These are phyloP conservation scores for Hypomecis punctinalis DNA, from an alignment of 2,888 invertebrate species.

Conservation along the genomic window DNA sequence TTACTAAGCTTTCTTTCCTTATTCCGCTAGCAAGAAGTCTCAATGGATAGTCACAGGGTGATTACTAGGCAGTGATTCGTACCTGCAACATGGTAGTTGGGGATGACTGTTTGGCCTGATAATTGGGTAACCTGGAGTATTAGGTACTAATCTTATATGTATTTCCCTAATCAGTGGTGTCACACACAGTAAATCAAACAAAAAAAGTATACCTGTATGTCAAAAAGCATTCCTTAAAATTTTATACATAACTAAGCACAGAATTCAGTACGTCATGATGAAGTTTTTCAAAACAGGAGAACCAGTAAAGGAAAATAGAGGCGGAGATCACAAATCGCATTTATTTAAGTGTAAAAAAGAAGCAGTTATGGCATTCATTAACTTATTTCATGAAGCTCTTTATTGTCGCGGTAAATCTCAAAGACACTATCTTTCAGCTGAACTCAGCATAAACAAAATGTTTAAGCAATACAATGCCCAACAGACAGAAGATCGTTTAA, in stretches of 20 bases:
- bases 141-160: no score
- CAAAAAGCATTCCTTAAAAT: no score
- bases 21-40: no score
- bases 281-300: slow-evolving; percentile 27
- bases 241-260: slow-evolving; percentile 26
- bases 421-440: slow-evolving; percentile 34
- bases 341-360: slow-evolving; percentile 30
- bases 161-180: no score
- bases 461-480: slow-evolving; percentile 38
- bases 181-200: not conserved
- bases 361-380: slow-evolving; percentile 40
- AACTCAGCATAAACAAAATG: slow-evolving; percentile 40
- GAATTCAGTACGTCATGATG: slow-evolving; percentile 21
- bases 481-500: slow-evolving; percentile 28
- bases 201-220: not conserved
- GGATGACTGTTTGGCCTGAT: no score
- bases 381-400: slow-evolving; percentile 42
- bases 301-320: slow-evolving; percentile 33
- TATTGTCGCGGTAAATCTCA: slow-evolving; percentile 41
- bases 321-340: slow-evolving; percentile 36
- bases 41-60: no score
- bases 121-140: no score
- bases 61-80: no score
- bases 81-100: no score
- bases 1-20: no score